phyloP scores from a whole-genome alignment of 2,888 invertebrate species.

The Agonopterix subpropinquella region DNA sequence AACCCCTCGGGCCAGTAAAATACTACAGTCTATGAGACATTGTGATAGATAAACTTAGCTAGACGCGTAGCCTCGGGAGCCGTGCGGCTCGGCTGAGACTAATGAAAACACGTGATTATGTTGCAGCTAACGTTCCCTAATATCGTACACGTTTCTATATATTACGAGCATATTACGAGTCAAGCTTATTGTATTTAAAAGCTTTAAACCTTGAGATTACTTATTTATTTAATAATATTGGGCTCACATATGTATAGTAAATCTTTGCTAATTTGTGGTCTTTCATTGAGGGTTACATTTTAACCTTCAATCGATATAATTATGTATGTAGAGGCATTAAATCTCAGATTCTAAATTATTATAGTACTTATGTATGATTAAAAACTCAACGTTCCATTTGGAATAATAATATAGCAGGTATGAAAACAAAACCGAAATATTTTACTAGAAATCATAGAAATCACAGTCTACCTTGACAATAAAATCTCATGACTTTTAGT shows the following conservation, averaged over 20 bases:
- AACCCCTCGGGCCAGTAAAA: constrained; percentile 67
- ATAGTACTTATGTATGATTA: constrained; percentile 18
- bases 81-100: constrained; percentile 10
- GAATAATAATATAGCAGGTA: too few species aligned
- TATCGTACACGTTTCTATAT: constrained; percentile 19
- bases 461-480: constrained; percentile 52
- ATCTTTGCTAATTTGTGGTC: constrained; percentile 7
- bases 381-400: background rate
- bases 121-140: constrained; percentile 35
- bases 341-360: constrained; percentile 9
- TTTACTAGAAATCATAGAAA: constrained; percentile 11
- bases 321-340: background rate
- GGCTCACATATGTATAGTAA: constrained; percentile 24
- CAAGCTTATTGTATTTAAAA: constrained; percentile 59
- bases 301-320: too few species aligned
- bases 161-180: constrained; percentile 19
- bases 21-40: constrained; percentile 68
- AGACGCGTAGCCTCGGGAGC: constrained; percentile 27
- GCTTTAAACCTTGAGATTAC: constrained; percentile 74
- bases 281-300: too few species aligned
- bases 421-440: too few species aligned
- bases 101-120: constrained; percentile 31
- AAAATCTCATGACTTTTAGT: constrained; percentile 37
- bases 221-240: constrained; percentile 53
- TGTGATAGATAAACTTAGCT: constrained; percentile 71